Conservation (phyloP, 1,140 invertebrate species). For the Oedothorax gibbosus region DNA sequence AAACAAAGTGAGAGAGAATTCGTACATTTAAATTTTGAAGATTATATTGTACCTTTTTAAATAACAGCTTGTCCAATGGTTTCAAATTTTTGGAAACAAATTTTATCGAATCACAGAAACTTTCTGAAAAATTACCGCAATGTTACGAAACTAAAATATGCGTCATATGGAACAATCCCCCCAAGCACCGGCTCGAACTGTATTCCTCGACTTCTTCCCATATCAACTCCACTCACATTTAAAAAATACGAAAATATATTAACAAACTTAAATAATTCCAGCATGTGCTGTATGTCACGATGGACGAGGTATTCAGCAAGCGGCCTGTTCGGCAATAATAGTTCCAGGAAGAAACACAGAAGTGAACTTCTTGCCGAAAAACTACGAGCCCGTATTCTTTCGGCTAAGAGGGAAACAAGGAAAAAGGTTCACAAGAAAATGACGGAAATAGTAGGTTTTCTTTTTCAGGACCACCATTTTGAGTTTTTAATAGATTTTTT, state of each 20-base stretch:
- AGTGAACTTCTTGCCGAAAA: slow-evolving; percentile 32
- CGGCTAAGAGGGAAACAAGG: slow-evolving; percentile 10
- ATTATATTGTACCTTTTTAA: too few species aligned
- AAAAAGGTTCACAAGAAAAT: slow-evolving; percentile 35
- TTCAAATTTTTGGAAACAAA: too few species aligned
- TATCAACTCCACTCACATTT: not conserved
- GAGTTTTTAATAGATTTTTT: not conserved
- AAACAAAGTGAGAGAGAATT: too few species aligned
- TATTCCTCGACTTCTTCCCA: not conserved
- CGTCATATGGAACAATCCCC: not conserved
- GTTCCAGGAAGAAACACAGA: slow-evolving; percentile 18
- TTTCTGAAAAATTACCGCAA: slow-evolving; percentile 16
- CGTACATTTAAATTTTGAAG: too few species aligned
- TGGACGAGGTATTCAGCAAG: slow-evolving; percentile 17
- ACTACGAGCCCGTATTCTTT: not conserved
- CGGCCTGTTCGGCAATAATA: not conserved
- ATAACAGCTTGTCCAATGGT: too few species aligned
- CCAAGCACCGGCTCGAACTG: not conserved
- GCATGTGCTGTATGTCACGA: slow-evolving; percentile 6
- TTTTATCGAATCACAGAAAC: not conserved
- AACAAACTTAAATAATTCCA: not conserved
- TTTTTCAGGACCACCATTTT: not conserved
- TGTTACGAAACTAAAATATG: slow-evolving; percentile 7
- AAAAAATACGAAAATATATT: not conserved
- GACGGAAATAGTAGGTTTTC: slow-evolving; percentile 39